Evolutionary conservation across 2,888 invertebrate species (phyloP).

Genomic region (Germaria angustata): DNA sequence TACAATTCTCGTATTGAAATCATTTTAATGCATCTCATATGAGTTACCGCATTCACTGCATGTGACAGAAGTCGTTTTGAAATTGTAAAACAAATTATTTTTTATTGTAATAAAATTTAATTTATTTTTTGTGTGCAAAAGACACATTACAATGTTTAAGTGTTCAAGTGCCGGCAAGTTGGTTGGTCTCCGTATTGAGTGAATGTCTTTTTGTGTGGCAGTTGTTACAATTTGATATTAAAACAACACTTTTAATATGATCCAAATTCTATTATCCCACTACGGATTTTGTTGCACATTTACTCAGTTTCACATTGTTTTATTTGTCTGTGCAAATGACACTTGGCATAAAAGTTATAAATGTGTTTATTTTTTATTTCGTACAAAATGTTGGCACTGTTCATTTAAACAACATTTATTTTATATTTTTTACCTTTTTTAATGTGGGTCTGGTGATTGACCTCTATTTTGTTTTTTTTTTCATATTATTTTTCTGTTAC

Average conservation of each 20-base stretch:
- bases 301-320: not conserved
- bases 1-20: slow-evolving; percentile 7
- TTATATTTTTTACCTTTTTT: not conserved
- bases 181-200: not conserved
- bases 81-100: slow-evolving; percentile 9
- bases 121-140: not conserved
- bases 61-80: slow-evolving; percentile 3
- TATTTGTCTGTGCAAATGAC: slow-evolving; percentile 28
- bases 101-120: not conserved
- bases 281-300: not conserved
- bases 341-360: slow-evolving; percentile 22
- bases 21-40: slow-evolving; percentile 21
- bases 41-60: slow-evolving; percentile 2
- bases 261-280: slow-evolving; percentile 1
- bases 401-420: not conserved
- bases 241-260: not conserved
- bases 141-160: slow-evolving; percentile 20
- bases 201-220: slow-evolving; percentile 20
- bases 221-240: slow-evolving; percentile 18
- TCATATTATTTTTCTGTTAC: too few relatives aligned
- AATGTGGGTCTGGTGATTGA: not conserved
- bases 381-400: not conserved
- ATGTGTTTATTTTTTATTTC: not conserved
- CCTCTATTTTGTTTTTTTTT: not conserved
- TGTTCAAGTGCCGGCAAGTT: slow-evolving; percentile 27